These are phyloP conservation scores for Butastur rufipennis DNA, from an alignment of 2,113 vertebrate genomes.

Conservation along the genomic window DNA sequence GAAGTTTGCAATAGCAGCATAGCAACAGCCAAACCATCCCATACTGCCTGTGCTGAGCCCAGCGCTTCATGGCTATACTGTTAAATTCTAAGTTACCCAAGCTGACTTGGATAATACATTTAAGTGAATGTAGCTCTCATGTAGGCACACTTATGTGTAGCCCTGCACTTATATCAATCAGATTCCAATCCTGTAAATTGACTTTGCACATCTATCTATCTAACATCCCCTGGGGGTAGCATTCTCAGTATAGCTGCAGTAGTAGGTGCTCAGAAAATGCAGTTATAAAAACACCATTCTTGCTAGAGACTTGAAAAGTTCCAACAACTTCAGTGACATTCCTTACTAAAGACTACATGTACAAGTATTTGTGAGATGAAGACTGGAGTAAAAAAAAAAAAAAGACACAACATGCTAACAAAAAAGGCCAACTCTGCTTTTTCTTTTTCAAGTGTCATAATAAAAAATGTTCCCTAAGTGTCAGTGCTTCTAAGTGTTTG, in stretches of 20 bases:
- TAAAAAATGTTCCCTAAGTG: background rate
- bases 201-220: background rate
- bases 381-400: background rate
- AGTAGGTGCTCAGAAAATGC: background rate
- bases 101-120: rapidly evolving
- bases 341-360: background rate
- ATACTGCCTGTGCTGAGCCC: background rate
- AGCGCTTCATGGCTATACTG: rapidly evolving
- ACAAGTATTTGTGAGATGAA: background rate
- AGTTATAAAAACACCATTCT: background rate
- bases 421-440: background rate
- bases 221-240: background rate
- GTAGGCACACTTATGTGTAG: rapidly evolving
- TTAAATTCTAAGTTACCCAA: too few species aligned
- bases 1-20: background rate
- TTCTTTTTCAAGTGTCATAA: background rate
- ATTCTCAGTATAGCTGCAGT: background rate
- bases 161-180: background rate
- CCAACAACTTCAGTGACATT: background rate
- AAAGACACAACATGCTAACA: background rate
- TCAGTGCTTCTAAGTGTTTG: background rate
- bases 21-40: background rate
- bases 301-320: background rate
- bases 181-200: background rate
- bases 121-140: background rate